These are phyloP conservation scores for Eurytoma californica DNA, from an alignment of 2,888 invertebrate genomes.

Conservation along the genomic window DNA sequence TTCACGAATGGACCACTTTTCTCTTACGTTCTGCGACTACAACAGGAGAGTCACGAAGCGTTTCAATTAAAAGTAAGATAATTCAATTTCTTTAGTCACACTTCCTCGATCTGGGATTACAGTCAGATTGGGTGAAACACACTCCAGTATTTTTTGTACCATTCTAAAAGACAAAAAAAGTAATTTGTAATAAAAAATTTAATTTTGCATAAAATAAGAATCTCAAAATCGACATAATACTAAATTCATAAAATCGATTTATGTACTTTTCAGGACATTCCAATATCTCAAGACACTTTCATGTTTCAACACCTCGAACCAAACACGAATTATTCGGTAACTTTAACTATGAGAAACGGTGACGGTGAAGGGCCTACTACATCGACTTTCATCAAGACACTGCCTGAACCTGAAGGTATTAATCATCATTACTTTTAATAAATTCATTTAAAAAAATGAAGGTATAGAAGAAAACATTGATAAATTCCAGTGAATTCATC, in stretches of 20 bases:
- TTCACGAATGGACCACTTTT: slow-evolving; percentile 92
- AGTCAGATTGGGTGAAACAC: too few relatives aligned
- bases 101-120: too few relatives aligned
- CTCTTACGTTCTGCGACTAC: slow-evolving; percentile 87
- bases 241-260: slow-evolving; percentile 33
- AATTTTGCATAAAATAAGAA: too few relatives aligned
- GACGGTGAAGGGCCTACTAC: slow-evolving; percentile 87
- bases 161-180: too few relatives aligned
- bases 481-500: slow-evolving; percentile 79
- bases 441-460: neutral
- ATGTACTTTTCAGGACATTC: slow-evolving; percentile 81
- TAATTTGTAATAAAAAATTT: too few relatives aligned
- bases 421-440: neutral
- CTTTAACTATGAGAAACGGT: slow-evolving; percentile 86
- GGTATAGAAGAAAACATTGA: neutral
- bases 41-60: slow-evolving; percentile 75
- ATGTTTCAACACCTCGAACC: slow-evolving; percentile 86
- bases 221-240: neutral
- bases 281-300: slow-evolving; percentile 82
- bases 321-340: slow-evolving; percentile 85
- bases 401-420: slow-evolving; percentile 79
- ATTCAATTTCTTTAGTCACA: neutral
- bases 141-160: too few relatives aligned
- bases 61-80: slow-evolving; percentile 80
- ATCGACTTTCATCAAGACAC: slow-evolving; percentile 81